Evolutionary conservation across 2,113 vertebrate genomes (phyloP), one percentile per base, ranked within the genome.

Genomic region (Diglossa brunneiventris): DNA sequence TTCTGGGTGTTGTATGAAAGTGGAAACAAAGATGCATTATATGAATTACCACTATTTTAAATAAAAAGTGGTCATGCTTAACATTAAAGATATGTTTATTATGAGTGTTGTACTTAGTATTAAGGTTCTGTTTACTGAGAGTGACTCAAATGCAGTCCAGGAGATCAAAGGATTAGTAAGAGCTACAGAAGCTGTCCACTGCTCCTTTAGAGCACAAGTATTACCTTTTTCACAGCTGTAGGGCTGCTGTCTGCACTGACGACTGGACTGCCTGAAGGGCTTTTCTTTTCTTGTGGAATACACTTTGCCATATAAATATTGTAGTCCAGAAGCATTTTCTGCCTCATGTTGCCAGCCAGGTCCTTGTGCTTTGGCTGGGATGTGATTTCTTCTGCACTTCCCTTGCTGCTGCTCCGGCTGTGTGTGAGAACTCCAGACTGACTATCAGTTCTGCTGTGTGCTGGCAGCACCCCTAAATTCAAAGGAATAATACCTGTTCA

Each of bases 261-360:
- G 46, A 94, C 96, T 3, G 99, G 98, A 94, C 99, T 99, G 90
- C 95, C 91, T 12, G 96, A 89, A 11, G 98, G 98, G 96, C 99
- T 99, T 68, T 81, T 95, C 70, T 94, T 97, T 46, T 98, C 98
- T 6, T 96, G 98, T 55, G 98, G 98, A 95, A 99, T 91, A 81
- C 99, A 99, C 85, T 99, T 98, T 52, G 99, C 98, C 99, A 99
- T 99, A 90, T 99, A 99, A 94, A 99, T 92, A 3, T 77, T 98
- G 93, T 99, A 99, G 96, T 99, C 99, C 96, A 99, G 96, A 84
- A 99, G 98, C 97, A 98, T 98, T 94, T 99, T 99, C 95, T 99
- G 99, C 84, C 98, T 98, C 59, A 98, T 35, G 0, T 96, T 97
- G 78, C 96, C 97, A 55, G 97, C 50, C 69, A 98, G 91, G 46